Base-by-base conservation (phyloP, 2,113 vertebrate species). In the Tonatia bakeri region DNA sequence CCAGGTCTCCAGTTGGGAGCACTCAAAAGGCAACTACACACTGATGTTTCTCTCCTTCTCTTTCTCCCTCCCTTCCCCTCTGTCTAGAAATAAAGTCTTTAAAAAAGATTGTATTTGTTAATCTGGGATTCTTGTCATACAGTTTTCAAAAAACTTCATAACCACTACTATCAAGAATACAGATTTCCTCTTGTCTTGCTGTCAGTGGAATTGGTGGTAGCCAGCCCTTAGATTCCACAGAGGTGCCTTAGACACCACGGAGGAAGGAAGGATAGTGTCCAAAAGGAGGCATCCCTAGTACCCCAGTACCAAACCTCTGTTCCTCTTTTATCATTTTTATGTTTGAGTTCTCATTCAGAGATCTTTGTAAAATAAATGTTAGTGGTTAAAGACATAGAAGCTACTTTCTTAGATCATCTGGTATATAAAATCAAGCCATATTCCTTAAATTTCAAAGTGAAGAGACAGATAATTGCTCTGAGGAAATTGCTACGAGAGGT, bases 381-480 rank as follows among this genome's bases (percentile, higher is more conserved):
- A 73, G 40, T 90, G 40, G 38, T 75, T 67, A 82, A 77, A 85
- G 69, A 75, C 76, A 38, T 43, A 54, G 40, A 89, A 91, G 47
- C 13, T 19, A 90, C 43, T 54, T 40, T 75, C 24, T 75, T 56
- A 95, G 14, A 70, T 94, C 38, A 91, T 64, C 84, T 88, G 84
- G 50, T 59, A 31, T 84, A 73, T 86, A 91, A 91, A 92, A 91
- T 87, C 59, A 92, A 20, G 94, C 65, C 33, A 73, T 33, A 50
- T 5, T 80, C 31, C 56, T 50, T 94, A 84, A 92, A 69, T 91
- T 94, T 72, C 43, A 76, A 95, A 83, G 80, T 75, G 65, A 94
- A 87, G 84, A 96, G 59, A 75, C 31, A 90, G 14, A 69, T 84
- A 59, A 86, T 24, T 86, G 1, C 45, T 92, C 61, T 56, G 36